Evolutionary conservation across 2,888 invertebrate genomes (phyloP).

Genomic region (Miltochrista miniata): DNA sequence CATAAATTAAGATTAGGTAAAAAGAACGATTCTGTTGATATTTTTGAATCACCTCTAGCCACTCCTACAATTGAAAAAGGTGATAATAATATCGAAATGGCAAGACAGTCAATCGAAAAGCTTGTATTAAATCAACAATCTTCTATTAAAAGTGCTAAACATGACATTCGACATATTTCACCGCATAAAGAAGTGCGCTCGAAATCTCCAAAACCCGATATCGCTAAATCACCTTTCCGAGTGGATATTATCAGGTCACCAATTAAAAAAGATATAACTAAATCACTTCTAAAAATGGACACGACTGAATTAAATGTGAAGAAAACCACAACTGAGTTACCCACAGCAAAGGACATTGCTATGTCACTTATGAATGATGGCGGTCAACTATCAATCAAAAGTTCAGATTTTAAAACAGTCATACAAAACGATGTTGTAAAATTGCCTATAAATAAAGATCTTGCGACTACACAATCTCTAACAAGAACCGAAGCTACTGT

Average conservation of each 20-base stretch:
- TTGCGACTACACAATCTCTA: neutral
- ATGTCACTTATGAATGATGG: neutral
- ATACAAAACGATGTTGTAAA: neutral
- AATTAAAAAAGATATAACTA: neutral
- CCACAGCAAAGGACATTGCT: neutral
- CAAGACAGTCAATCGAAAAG: slow-evolving; percentile 45
- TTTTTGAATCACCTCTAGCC: slow-evolving; percentile 58
- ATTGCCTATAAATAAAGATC: neutral
- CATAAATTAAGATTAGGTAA: slow-evolving; percentile 44
- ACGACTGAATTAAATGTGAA: neutral
- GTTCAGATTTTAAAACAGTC: neutral
- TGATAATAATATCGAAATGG: slow-evolving; percentile 32
- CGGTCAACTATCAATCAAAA: slow-evolving; percentile 6
- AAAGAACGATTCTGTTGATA: slow-evolving; percentile 59
- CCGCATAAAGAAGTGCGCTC: neutral
- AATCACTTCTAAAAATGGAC: neutral
- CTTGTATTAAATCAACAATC: slow-evolving; percentile 38
- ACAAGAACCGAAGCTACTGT: neutral
- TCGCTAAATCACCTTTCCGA: neutral
- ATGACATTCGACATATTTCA: neutral
- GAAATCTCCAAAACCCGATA: neutral
- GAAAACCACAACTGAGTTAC: neutral
- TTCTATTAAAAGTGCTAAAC: slow-evolving; percentile 13
- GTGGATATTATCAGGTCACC: neutral
- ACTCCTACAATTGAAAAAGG: slow-evolving; percentile 28